Base-by-base conservation (phyloP, 1,140 invertebrate genomes). In the Hyles euphorbiae region DNA sequence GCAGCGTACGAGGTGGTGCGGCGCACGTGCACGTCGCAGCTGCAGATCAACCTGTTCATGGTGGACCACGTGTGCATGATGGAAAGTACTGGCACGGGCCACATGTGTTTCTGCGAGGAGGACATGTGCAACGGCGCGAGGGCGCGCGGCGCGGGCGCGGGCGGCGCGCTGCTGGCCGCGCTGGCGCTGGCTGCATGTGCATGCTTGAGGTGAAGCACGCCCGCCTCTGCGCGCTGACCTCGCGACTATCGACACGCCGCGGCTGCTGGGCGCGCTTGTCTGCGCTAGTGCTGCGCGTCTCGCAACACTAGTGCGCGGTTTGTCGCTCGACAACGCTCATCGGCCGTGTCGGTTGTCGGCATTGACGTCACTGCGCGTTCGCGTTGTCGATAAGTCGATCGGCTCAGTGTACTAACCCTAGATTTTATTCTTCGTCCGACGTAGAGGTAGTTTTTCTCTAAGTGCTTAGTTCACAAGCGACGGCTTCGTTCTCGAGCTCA, bases 71-170 rank as follows among this genome's bases (percentile, higher is more conserved):
- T 98, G 89, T 98, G 97, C 93, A 98, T 98, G 96, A 95, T 96
- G 93, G 96, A 98, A 95, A 96, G 96, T 94, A 96, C 95, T 91
- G 96, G 96, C 90, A 96, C 94, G 84, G 97, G 97, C 90, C 96
- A 98, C 92, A 98, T 98, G 96, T 98, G 97, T 92, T 98, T 98
- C 92, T 98, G 97, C 93, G 96, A 98, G 92, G 95, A 96, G 91
- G 96, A 98, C 92, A 95, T 95, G 94, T 98, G 96, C 91, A 98
- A 98, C 68, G 63, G 65, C 53, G 78, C 77, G 54, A 53, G 70
- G 58, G 65, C 74, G 59, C 46, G 40, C 60, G 63, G 64, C 63
- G 60, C 69, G 5, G 36, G 5, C 36, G 36, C 44, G 58, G 63
- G 64, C 63, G 60, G 70, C 70, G 55, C 65, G 50, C 61, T 73